Evolutionary conservation across 1,140 invertebrate genomes (phyloP).

Genomic region (Drosophila erecta): DNA sequence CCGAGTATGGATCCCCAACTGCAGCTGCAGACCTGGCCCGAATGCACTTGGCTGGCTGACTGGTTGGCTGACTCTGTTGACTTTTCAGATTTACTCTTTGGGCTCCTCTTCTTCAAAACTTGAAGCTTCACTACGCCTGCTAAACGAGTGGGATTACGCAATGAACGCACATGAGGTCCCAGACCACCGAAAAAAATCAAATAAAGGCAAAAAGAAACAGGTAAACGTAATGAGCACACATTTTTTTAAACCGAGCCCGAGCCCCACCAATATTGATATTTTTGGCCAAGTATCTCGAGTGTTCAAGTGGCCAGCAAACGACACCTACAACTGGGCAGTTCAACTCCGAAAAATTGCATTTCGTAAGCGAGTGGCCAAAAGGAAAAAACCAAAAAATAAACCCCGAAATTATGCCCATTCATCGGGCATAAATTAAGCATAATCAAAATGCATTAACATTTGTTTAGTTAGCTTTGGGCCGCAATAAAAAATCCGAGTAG

Average conservation of each 20-base stretch:
- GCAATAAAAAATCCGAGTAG: slow-evolving; percentile 27
- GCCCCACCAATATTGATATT: slow-evolving; percentile 79
- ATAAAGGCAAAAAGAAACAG: slow-evolving; percentile 40
- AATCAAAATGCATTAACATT: slow-evolving; percentile 81
- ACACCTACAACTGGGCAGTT: slow-evolving; percentile 66
- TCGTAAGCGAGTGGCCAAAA: slow-evolving; percentile 55
- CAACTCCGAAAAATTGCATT: slow-evolving; percentile 53
- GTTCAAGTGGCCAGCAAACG: slow-evolving; percentile 45
- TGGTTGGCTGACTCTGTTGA: slow-evolving; percentile 66
- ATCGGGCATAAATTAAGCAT: slow-evolving; percentile 73
- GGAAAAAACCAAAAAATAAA: slow-evolving; percentile 19
- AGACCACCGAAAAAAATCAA: slow-evolving; percentile 4
- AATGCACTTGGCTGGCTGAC: slow-evolving; percentile 64
- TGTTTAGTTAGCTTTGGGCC: slow-evolving; percentile 62
- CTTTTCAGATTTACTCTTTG: slow-evolving; percentile 67
- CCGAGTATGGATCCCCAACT: slow-evolving; percentile 24
- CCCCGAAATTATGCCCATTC: slow-evolving; percentile 61
- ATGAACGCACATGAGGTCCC: slow-evolving; percentile 73
- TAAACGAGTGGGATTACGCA: slow-evolving; percentile 77
- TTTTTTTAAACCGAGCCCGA: slow-evolving; percentile 29
- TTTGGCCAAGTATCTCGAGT: slow-evolving; percentile 59
- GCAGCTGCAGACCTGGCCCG: slow-evolving; percentile 45
- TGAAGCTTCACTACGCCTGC: slow-evolving; percentile 66
- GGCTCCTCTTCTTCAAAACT: slow-evolving; percentile 53
- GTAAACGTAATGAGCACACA: slow-evolving; percentile 71